phyloP scores from a whole-genome alignment of 2,113 vertebrate species.

The Thymallus thymallus region DNA sequence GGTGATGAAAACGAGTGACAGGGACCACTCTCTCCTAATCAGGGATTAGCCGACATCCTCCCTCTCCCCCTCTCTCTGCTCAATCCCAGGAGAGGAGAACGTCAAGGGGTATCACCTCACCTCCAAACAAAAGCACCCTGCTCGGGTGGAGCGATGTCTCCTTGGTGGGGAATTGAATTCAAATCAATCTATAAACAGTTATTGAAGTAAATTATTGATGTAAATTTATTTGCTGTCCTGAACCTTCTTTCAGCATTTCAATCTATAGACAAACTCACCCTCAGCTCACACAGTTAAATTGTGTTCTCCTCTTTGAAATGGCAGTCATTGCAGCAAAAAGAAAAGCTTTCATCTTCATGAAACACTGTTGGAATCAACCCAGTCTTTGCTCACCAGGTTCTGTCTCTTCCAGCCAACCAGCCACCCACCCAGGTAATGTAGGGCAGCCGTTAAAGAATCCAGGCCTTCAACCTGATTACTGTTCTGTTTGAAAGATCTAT shows the following conservation, averaged over 20 bases:
- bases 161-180: no score
- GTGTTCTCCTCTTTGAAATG: slow-evolving; percentile 12
- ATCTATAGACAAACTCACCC: background rate
- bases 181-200: no score
- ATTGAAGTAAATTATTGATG: no score
- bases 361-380: slow-evolving; percentile 23
- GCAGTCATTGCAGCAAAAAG: background rate
- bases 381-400: background rate
- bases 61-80: slow-evolving; percentile 7
- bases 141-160: background rate
- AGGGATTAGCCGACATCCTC: slow-evolving; percentile 67
- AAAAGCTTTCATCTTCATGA: slow-evolving; percentile 43
- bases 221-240: no score
- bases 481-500: slow-evolving; percentile 21
- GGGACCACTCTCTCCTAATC: slow-evolving; percentile 65
- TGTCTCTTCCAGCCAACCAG: background rate
- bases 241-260: background rate
- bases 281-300: background rate
- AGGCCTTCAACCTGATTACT: slow-evolving; percentile 6
- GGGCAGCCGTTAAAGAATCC: slow-evolving; percentile 25
- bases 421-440: slow-evolving; percentile 15
- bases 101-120: slow-evolving; percentile 63
- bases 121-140: slow-evolving; percentile 31
- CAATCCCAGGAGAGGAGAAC: slow-evolving; percentile 21
- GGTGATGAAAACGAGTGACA: slow-evolving; percentile 59